Base-by-base conservation (phyloP, 2,113 vertebrate genomes). In the Thinocorus orbignyianus region DNA sequence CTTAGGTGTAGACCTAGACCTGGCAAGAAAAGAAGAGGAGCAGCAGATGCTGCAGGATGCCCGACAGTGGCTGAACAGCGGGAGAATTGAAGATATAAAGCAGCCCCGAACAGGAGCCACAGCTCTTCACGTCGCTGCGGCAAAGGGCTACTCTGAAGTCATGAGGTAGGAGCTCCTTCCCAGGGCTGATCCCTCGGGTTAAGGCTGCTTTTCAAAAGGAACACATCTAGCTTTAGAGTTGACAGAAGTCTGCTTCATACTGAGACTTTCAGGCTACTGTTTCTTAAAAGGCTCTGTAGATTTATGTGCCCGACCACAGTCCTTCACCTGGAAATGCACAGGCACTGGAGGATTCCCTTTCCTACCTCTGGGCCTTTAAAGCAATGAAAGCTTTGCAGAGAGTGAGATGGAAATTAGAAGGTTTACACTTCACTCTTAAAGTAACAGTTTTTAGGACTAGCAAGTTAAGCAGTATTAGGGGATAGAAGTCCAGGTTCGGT, bases 111-210 rank as follows among this genome's bases (percentile, higher is more conserved):
- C 99, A 0, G 99, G 99, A 9, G 99, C 99, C 97, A 99, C 98
- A 0, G 99, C 99, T 24, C 98, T 99, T 35, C 99, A 99, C 1
- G 99, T 99, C 15, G 99, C 99, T 46, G 99, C 99, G 5, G 99
- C 99, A 76, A 99, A 99, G 95, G 99, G 99, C 92, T 99, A 99
- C 88, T 93, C 98, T 15, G 99, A 99, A 96, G 99, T 99, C 82
- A 99, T 99, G 95, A 99, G 99, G 99, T 99, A 96, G 62, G 82
- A 85, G 39, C 93, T 84, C 33, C 22, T 58, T 81, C 52, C 42
- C 37, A 11, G 71, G 65, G 30, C 48, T 49, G 65, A 16, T 24
- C 35, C 1, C 0, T 4, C n/a, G 72, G 46, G 28, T 37, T 33
- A 17, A 39, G 44, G 48, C 76, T 57, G 70, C 4, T 26, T 64